A percentile compares a stretch with the other conserved stretches of the same genome.
These are phyloP conservation scores for Dascyllus trimaculatus DNA, from an alignment of 2,113 vertebrate species.

Conservation along the genomic window DNA sequence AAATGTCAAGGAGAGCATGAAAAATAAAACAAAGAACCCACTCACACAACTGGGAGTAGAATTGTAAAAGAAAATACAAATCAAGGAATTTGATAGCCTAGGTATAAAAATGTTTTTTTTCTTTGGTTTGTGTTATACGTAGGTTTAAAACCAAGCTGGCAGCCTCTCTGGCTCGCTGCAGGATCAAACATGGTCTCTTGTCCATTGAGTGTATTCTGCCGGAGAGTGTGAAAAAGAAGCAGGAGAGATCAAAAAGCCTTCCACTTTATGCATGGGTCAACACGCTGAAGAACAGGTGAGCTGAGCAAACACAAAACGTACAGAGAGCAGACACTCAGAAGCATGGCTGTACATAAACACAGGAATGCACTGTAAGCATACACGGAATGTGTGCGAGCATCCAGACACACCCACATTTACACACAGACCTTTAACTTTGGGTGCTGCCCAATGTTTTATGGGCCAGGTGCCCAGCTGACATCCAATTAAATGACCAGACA, in stretches of 20 bases:
- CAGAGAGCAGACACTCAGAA: not conserved
- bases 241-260: slow-evolving; percentile 85
- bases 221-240: slow-evolving; percentile 85
- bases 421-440: slow-evolving; percentile 46
- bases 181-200: slow-evolving; percentile 89
- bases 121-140: slow-evolving; percentile 15
- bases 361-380: slow-evolving; percentile 35
- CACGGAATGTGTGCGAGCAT: not conserved
- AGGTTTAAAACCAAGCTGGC: slow-evolving; percentile 92
- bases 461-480: slow-evolving; percentile 74
- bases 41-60: not conserved
- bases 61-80: not conserved
- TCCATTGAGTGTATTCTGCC: slow-evolving; percentile 89
- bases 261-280: slow-evolving; percentile 92
- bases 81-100: not conserved
- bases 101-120: not conserved
- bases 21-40: not conserved
- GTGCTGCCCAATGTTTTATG: slow-evolving; percentile 76
- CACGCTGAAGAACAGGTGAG: slow-evolving; percentile 88
- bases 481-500: slow-evolving; percentile 75
- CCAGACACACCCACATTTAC: slow-evolving; percentile 4
- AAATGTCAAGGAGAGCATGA: not conserved
- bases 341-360: slow-evolving; percentile 23
- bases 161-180: slow-evolving; percentile 90
- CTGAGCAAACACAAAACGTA: slow-evolving; percentile 19